Evolutionary conservation across 2,113 vertebrate genomes (phyloP), one percentile per base, ranked within the genome.

Genomic region (Tragelaphus scriptus): DNA sequence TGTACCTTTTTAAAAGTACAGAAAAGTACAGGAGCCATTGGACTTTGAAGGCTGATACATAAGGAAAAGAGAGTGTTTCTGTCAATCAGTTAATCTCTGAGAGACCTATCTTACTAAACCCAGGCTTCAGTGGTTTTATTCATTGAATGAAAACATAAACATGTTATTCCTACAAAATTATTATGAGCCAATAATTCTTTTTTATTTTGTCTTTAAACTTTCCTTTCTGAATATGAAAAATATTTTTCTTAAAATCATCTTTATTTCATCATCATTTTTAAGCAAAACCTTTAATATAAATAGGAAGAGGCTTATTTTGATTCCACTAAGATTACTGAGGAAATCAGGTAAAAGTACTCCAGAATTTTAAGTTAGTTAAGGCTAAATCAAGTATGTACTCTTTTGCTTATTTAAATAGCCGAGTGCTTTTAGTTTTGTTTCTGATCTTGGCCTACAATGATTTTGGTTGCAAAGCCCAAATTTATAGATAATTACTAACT

Each of bases 201-300:
- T 58, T 88, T 56, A 95, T 84, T 96, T 95, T 79, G 14, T 79
- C 87, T 49, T 89, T 87, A 63, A 97, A 19, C 11, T 9, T 93
- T 19, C 79, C 44, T 87, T 90, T 97, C 81, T 94, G 55, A 65
- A 82, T 58, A n/a, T 13, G 30, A 12, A 95, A 61, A 85, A 21
- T 40, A 2, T 30, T 96, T 97, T 87, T 93, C 80, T 93, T 84
- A n/a, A 30, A 89, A 94, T 92, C 28, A 56, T 86, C n/a, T 79
- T 90, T 55, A 21, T 91, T 85, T 40, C 55, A 59, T 55, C 59
- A 65, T 49, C 65, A 88, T 85, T 63, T 86, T 89, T 49, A 97
- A 87, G 49, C 32, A 56, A 5, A 65, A 14, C 32, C 49, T 95
- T 56, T 87, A 94, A 87, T 55, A n/a, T 87, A 32, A 80, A 32